Conservation (phyloP, 2,888 invertebrate species). For the Lumbricus terrestris region DNA sequence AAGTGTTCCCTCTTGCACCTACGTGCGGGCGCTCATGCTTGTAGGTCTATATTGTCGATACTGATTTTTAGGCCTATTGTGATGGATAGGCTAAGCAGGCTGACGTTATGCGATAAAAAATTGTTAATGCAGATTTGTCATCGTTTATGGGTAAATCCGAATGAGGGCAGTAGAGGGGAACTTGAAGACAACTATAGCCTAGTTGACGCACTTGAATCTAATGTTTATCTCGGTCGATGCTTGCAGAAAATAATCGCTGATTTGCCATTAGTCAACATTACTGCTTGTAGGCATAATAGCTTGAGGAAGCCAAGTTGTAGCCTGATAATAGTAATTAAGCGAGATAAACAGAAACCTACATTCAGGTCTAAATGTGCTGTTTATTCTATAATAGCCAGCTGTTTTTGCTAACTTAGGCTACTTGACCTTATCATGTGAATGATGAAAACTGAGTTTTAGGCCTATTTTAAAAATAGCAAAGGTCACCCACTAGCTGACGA, state of each 20-base stretch:
- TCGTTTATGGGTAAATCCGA: not conserved
- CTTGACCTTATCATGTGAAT: no score
- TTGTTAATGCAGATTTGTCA: not conserved
- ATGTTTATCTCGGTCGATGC: not conserved
- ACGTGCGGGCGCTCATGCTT: no score
- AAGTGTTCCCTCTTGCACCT: no score
- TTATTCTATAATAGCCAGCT: not conserved
- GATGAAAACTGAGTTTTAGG: not conserved
- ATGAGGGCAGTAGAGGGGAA: no score
- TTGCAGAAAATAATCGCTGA: no score
- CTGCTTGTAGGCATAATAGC: no score
- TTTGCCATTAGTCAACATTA: no score
- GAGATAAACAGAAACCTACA: no score
- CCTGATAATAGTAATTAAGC: no score
- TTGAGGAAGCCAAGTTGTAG: no score
- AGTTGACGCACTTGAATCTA: not conserved
- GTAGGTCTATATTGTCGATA: not conserved
- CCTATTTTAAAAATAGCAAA: not conserved
- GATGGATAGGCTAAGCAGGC: not conserved
- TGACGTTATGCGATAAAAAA: not conserved
- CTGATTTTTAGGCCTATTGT: not conserved
- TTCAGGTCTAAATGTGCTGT: no score
- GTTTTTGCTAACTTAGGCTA: not conserved
- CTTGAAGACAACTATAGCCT: not conserved
- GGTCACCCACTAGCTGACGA: no score